These are phyloP conservation scores for Acanthochromis polyacanthus DNA, from an alignment of 2,113 vertebrate genomes.

Conservation along the genomic window DNA sequence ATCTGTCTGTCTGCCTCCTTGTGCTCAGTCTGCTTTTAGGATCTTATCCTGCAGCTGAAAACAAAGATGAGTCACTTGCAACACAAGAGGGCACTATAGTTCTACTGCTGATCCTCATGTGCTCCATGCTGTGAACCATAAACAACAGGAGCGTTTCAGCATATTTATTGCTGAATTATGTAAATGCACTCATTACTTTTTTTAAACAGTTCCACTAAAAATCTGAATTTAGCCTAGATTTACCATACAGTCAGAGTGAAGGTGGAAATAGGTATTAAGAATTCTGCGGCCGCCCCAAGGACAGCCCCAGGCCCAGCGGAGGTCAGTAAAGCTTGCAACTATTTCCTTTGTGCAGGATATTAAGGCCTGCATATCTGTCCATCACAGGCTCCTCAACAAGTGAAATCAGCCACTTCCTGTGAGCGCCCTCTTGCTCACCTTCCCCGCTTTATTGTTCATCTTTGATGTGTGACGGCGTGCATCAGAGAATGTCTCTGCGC, in stretches of 20 bases:
- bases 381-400: conserved; percentile 51
- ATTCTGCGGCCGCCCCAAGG: conserved; percentile 39
- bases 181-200: neutral
- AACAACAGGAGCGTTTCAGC: conserved; percentile 33
- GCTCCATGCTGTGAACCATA: conserved; percentile 9
- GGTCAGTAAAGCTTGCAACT: conserved; percentile 57
- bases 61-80: neutral
- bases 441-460: conserved; percentile 75
- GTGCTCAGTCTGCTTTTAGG: too few relatives aligned
- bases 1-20: neutral
- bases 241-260: neutral
- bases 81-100: conserved; percentile 75
- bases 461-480: conserved; percentile 77
- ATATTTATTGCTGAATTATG: neutral
- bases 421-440: conserved; percentile 65
- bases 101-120: conserved; percentile 20
- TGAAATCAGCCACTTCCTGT: conserved; percentile 77
- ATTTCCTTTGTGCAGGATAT: conserved; percentile 72
- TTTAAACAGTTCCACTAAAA: neutral
- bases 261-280: conserved; percentile 34
- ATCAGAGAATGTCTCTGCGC: conserved; percentile 58
- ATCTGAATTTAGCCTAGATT: neutral
- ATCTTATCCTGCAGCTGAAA: neutral
- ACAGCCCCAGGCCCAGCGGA: conserved; percentile 36
- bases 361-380: conserved; percentile 66